Evolutionary conservation across 1,140 invertebrate species (phyloP).

Genomic region (Glossosoma conforme): DNA sequence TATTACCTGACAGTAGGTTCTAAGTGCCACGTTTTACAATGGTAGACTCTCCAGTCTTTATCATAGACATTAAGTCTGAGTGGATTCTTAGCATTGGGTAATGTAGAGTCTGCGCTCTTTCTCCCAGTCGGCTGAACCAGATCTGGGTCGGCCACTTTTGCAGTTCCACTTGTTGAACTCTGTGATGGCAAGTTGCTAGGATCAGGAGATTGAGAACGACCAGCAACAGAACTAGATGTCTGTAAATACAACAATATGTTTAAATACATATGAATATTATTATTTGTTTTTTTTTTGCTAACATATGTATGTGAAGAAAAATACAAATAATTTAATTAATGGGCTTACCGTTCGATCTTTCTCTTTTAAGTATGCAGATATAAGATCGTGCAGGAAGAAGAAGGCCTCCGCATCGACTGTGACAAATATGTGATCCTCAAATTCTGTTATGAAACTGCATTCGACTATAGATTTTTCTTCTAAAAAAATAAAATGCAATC

Average conservation of each 20-base stretch:
- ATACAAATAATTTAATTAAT: neutral
- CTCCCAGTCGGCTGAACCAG: constrained; percentile 5
- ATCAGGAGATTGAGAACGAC: constrained; percentile 31
- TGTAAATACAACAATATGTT: neutral
- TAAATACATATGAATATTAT: neutral
- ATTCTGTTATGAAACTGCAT: constrained; percentile 96
- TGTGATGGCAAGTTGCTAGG: constrained; percentile 21
- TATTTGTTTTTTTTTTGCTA: neutral
- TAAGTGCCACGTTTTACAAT: constrained; percentile 95
- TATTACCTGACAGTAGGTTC: constrained; percentile 93
- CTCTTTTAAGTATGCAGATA: constrained; percentile 91
- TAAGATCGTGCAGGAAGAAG: constrained; percentile 95
- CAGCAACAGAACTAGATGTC: constrained; percentile 17
- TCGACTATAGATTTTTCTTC: constrained; percentile 86
- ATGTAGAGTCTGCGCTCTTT: constrained; percentile 11
- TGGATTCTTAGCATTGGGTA: constrained; percentile 16
- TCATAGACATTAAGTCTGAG: constrained; percentile 24
- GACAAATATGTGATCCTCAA: constrained; percentile 97
- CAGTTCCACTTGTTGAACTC: constrained; percentile 27
- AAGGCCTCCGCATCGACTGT: constrained; percentile 97
- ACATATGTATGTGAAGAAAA: neutral
- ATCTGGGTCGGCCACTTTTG: constrained; percentile 34
- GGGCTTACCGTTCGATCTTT: constrained; percentile 76
- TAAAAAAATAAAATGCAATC: constrained; percentile 37
- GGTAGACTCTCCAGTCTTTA: constrained; percentile 86